Conservation (phyloP, 1,140 invertebrate species). For the Oreohelix idahoensis region DNA sequence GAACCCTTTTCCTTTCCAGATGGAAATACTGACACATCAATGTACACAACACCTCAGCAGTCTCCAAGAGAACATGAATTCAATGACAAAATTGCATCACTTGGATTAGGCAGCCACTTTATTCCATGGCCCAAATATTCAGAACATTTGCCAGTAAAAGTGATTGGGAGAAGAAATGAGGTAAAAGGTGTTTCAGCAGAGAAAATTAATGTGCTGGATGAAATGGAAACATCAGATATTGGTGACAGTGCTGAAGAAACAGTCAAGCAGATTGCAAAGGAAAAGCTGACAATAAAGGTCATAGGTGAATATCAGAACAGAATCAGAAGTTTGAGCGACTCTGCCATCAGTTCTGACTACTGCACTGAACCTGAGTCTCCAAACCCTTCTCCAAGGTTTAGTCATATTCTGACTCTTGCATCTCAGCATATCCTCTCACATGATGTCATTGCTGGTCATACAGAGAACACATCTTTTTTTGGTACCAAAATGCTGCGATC, state of each 20-base stretch:
- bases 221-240: slow-evolving; percentile 20
- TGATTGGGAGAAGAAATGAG: background rate
- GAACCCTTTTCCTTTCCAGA: slow-evolving; percentile 9
- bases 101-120: background rate
- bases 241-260: slow-evolving; percentile 35
- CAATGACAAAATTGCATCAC: background rate
- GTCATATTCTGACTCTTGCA: background rate
- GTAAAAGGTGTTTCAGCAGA: background rate
- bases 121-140: background rate
- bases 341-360: slow-evolving; percentile 70
- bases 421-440: background rate
- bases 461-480: background rate
- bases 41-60: slow-evolving; percentile 58
- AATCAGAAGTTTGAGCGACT: slow-evolving; percentile 64
- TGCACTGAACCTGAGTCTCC: slow-evolving; percentile 62
- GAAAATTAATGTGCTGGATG: background rate
- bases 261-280: slow-evolving; percentile 36
- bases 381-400: slow-evolving; percentile 36
- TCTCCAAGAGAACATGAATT: slow-evolving; percentile 47
- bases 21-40: slow-evolving; percentile 46
- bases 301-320: slow-evolving; percentile 53
- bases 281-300: slow-evolving; percentile 48
- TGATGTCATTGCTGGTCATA: background rate
- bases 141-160: background rate
- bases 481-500: background rate